Evolutionary conservation across 2,113 vertebrate species (phyloP), one percentile per base, ranked within the genome.

Genomic region (Erpornis zantholeuca): DNA sequence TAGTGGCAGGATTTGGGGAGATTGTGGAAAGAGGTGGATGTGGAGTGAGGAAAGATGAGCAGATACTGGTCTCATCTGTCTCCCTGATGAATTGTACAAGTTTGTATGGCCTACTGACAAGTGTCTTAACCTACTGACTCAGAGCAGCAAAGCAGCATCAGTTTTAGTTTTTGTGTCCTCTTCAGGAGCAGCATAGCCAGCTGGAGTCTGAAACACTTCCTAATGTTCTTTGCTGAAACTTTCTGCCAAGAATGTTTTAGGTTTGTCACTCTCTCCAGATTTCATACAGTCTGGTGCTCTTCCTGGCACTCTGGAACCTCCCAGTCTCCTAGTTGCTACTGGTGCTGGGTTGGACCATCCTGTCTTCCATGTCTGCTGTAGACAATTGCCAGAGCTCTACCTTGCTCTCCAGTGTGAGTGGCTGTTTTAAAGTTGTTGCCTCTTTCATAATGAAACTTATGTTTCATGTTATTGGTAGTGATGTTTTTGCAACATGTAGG

Each of bases 201-300:
- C 71, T 92, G 94, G 54, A 86, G 88, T 96, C 95, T 94, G 61
- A 93, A 88, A 45, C 45, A 20, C 80, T 95, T 96, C 90, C 92
- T 83, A 35, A 78, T 36, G 33, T 72, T 82, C 54, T 87, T 85
- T 6, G 2, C 61, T 0, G 33, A 84, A 68, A 76, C 50, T 33
- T 82, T 71, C 79, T 91, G 88, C 90, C 88, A 94, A 83, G 75
- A 92, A 56, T 92, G 78, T 68, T 36, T 77, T 59, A 71, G 71
- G 50, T 70, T 82, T 90, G 63, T 95, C 85, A 29, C 40, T 90
- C 57, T 92, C 19, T 91, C 27, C 47, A 73, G 75, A 45, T 61
- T 77, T 88, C 38, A 4, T 36, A 27, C 31, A 72, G 94, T 90
- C 95, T 96, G 71, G 82, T 93, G 79, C 60, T 38, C 88, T 95